Evolutionary conservation across 1,140 invertebrate genomes (phyloP).

Genomic region (Idris sp.): DNA sequence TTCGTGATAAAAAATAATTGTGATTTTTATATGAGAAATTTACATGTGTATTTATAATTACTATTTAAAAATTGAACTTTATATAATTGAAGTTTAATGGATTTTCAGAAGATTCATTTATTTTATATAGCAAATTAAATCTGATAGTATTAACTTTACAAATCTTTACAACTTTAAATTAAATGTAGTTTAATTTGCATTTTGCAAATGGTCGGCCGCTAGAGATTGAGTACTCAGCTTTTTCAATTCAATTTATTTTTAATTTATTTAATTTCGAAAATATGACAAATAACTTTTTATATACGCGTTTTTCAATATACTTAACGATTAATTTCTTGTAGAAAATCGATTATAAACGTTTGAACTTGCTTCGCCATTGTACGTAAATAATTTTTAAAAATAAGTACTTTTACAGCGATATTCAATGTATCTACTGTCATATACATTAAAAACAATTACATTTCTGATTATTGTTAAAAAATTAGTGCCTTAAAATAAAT

Average conservation of each 20-base stretch:
- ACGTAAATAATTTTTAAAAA: slow-evolving; percentile 44
- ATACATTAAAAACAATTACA: no score
- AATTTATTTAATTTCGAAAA: background rate
- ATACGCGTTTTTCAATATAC: slow-evolving; percentile 43
- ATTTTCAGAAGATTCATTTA: no score
- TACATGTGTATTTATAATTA: no score
- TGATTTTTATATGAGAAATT: no score
- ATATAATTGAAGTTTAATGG: no score
- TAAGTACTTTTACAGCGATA: slow-evolving; percentile 14
- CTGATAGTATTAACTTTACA: no score
- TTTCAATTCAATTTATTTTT: no score
- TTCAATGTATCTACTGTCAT: slow-evolving; percentile 4
- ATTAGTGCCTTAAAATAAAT: slow-evolving; percentile 28
- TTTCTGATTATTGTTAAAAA: no score
- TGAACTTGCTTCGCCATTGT: slow-evolving; percentile 25
- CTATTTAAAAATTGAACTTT: no score
- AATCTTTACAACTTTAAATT: background rate
- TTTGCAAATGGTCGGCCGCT: no score
- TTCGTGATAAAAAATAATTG: slow-evolving; percentile 1
- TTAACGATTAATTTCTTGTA: slow-evolving; percentile 42
- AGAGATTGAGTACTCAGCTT: no score
- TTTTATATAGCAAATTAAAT: no score
- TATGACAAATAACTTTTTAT: slow-evolving; percentile 7
- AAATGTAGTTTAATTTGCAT: background rate
- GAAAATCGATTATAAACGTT: slow-evolving; percentile 40